A percentile compares a stretch with the other conserved stretches of the same genome.
Conservation (phyloP, 2,113 vertebrate species). For the Archocentrus centrarchus region DNA sequence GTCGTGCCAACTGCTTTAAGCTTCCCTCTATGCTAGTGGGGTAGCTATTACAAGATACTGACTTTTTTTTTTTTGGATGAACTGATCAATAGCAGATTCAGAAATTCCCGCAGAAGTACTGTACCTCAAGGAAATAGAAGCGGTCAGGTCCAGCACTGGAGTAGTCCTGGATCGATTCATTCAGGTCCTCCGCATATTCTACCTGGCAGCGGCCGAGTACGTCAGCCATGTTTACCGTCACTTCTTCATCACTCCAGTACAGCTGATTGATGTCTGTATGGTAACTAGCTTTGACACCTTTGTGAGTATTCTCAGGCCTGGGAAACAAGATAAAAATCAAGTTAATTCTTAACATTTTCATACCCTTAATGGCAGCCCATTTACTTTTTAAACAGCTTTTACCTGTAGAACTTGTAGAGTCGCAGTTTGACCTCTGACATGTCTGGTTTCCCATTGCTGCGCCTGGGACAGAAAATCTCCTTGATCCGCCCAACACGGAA, state of each 20-base stretch:
- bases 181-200: slow-evolving; percentile 91
- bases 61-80: background rate
- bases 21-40: background rate
- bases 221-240: slow-evolving; percentile 83
- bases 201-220: slow-evolving; percentile 90
- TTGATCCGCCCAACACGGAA: slow-evolving; percentile 91
- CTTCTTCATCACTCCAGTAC: slow-evolving; percentile 96
- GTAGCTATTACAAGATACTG: background rate
- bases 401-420: slow-evolving; percentile 95
- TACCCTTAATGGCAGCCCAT: background rate
- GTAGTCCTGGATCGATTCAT: slow-evolving; percentile 87
- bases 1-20: background rate
- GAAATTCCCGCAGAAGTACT: background rate
- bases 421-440: slow-evolving; percentile 87
- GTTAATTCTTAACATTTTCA: background rate
- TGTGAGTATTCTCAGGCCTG: slow-evolving; percentile 96
- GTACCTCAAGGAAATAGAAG: slow-evolving; percentile 96
- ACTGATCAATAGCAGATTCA: background rate
- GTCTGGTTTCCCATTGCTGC: slow-evolving; percentile 87
- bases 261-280: slow-evolving; percentile 94
- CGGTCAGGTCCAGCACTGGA: slow-evolving; percentile 85
- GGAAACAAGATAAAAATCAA: background rate
- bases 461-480: slow-evolving; percentile 89
- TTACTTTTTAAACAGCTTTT: background rate
- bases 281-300: slow-evolving; percentile 88